Evolutionary conservation across 2,888 invertebrate species (phyloP), one percentile per base, ranked within the genome.

Genomic region (Sympetrum striolatum): DNA sequence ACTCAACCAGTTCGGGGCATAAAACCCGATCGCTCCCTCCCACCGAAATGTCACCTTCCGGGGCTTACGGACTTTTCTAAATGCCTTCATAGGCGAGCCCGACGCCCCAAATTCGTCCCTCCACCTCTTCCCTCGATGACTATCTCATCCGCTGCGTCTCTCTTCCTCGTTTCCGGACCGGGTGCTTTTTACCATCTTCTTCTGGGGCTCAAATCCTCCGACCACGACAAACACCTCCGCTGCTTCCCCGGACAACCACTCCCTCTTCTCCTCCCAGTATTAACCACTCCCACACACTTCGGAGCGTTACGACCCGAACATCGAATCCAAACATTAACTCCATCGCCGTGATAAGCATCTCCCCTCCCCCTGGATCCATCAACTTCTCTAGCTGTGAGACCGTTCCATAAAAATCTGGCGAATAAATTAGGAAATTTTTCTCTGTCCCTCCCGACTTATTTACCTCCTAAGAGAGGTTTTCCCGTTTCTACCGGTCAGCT

Each of bases 161-260:
- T 60, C 86, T 86, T 86, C 86, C 86, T 60, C 86, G 86, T 86
- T 86, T 86, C 60, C 86, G 58, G 35, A 58, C 35, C 35, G 35
- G 58, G 53, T 35, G 12, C 31, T 82, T 82, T 22, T 82, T 82
- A 64, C 64, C 58, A 10, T 18, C 58, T 35, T 58, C 35, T 35
- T 25, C 44, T 35, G 82, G 37, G 14, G 35, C 25, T 58, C 58
- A 22, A 37, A 15, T 31, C 31, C 37, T 8, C 25, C 18, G 58
- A 18, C 53, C 58, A 35, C 58, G 58, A 82, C 39, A 31, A 5
- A 6, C 12, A 22, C 60, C 53, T 37, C 35, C 12, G 6, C 60
- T 58, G 8, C n/a, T 15, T 58, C 82, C 25, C 31, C 35, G 25
- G 35, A 4, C 39, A 14, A 37, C 18, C 37, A 35, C 80, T 18